phyloP scores from a whole-genome alignment of 2,797 vertebrate genomes.

The Diglossa cyanea region DNA sequence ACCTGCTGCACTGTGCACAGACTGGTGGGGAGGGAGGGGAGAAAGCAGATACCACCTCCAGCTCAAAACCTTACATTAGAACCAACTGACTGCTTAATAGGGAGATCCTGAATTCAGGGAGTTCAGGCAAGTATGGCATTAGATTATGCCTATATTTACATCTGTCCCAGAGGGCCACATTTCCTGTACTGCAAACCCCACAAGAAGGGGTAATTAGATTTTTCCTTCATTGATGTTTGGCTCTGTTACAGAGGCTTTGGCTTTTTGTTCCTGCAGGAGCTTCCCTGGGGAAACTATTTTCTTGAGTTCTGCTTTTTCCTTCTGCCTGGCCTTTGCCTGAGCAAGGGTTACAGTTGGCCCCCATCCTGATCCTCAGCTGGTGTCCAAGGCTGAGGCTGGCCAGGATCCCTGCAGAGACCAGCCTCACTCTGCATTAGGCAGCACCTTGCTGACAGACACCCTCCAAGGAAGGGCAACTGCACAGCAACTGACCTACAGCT shows the following conservation, averaged over 20 bases:
- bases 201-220: constrained; percentile 1
- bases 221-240: neutral
- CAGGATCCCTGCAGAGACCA: neutral
- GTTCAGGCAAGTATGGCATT: neutral
- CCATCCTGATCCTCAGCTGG: neutral
- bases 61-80: neutral
- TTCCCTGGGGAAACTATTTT: neutral
- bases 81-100: neutral
- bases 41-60: neutral
- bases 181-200: constrained; percentile 13
- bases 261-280: neutral
- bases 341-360: neutral
- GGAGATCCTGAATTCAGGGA: neutral
- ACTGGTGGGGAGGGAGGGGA: neutral
- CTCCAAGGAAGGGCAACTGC: neutral
- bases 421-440: neutral
- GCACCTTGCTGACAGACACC: neutral
- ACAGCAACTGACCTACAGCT: neutral
- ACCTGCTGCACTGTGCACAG: neutral
- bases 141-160: neutral
- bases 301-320: neutral
- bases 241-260: neutral
- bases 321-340: neutral
- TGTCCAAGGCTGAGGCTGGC: neutral
- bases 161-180: neutral